Evolutionary conservation across 2,797 vertebrate species (phyloP), one percentile per base, ranked within the genome.

Genomic region (Chrosomus eos): DNA sequence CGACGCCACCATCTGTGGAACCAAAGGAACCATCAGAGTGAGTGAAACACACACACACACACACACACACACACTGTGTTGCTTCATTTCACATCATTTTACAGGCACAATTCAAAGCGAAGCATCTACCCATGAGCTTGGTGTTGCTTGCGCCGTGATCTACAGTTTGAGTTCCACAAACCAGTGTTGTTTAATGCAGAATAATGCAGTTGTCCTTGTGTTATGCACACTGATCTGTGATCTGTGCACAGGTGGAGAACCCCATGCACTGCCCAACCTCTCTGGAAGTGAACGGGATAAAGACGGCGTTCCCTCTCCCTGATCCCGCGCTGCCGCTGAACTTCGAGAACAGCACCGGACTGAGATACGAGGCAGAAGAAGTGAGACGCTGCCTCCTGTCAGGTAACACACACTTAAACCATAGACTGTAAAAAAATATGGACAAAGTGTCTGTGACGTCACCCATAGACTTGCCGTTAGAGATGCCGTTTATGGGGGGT

Each of bases 311-410:
- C 67, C 90, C 92, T 58, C 88, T 93, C 36, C 92, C 93, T 78
- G 89, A 93, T 60, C 88, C 90, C 1, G 48, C 89, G 4, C 88
- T 93, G 43, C 90, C 89, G 21, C 91, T 93, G 77, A 93, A 95
- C 88, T 96, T 93, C 89, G 58, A 80, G 4, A 93, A 95, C 10
- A 93, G 93, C 85, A 87, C 92, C 0, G 94, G 95, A 83, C 87
- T 97, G 88, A 80, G 82, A 60, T 96, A 94, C 1, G 95, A 96
- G 82, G 95, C 95, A 0, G 92, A 94, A 55, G 96, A 96, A 28
- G 94, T 96, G 43, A 92, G 93, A 0, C 93, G 93, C 67, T 95
- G 95, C 64, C 90, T 96, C 48, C 91, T 91, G 38, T 91, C 93
- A 89, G 95, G 95, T 96, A 89, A 68, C 83, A 76, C 10, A n/a